Evolutionary conservation across 2,888 invertebrate species (phyloP).

Genomic region (Syrphus vitripennis): DNA sequence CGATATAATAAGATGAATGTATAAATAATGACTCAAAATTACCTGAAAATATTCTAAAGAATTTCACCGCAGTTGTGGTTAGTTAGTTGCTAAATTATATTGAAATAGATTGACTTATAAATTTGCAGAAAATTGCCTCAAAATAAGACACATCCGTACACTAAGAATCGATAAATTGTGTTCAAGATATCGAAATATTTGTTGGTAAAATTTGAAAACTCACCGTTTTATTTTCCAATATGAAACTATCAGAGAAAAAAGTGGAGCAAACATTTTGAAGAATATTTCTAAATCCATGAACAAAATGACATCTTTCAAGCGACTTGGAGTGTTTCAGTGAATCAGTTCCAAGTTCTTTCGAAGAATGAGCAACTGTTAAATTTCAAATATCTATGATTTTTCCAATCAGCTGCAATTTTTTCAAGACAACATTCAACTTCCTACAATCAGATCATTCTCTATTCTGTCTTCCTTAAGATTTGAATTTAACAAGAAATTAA

Average conservation of each 20-base stretch:
- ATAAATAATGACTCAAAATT: not conserved
- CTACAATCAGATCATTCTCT: not conserved
- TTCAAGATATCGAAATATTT: too few species aligned
- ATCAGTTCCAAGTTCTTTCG: not conserved
- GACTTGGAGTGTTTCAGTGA: not conserved
- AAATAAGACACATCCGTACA: not conserved
- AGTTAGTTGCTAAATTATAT: not conserved
- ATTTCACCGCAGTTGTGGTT: not conserved
- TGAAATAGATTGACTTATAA: not conserved
- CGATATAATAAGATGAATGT: not conserved
- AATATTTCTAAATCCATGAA: too few species aligned
- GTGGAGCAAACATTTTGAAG: too few species aligned
- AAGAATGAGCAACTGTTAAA: too few species aligned
- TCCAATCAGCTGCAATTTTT: not conserved
- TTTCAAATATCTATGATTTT: too few species aligned
- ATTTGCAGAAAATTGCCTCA: not conserved
- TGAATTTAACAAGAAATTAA: not conserved
- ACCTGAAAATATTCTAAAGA: not conserved
- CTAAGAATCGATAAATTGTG: not conserved
- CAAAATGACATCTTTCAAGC: not conserved
- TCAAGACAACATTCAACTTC: not conserved
- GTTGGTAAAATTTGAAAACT: too few species aligned
- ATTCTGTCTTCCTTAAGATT: not conserved
- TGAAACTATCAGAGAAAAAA: too few species aligned
- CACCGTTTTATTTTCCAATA: too few species aligned